Conservation (phyloP, 2,797 vertebrate species). For the Rhinoraja longicauda region DNA sequence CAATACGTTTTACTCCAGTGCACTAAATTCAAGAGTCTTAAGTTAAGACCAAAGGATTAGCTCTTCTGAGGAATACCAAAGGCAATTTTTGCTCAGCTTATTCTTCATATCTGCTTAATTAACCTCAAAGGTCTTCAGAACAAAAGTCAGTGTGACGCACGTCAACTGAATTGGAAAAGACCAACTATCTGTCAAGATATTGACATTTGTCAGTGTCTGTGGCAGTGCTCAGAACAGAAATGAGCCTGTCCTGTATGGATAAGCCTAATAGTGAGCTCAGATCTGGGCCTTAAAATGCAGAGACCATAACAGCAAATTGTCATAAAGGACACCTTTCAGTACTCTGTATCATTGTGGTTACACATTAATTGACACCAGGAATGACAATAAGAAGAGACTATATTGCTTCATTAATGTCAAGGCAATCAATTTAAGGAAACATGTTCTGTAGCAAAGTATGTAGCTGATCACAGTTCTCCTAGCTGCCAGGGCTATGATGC, state of each 20-base stretch:
- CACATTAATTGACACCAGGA: background rate
- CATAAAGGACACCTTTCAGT: background rate
- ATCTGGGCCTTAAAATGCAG: conserved; percentile 40
- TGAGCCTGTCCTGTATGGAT: conserved; percentile 31
- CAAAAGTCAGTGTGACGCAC: conserved; percentile 47
- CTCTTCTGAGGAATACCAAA: conserved; percentile 48
- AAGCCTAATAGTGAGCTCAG: conserved; percentile 41
- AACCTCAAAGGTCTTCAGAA: conserved; percentile 53
- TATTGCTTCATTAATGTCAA: background rate
- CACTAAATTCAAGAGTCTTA: conserved; percentile 45
- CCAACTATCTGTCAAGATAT: conserved; percentile 46
- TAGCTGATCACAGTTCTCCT: too few species aligned
- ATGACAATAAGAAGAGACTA: background rate
- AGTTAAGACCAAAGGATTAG: conserved; percentile 51
- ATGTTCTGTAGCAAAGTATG: background rate
- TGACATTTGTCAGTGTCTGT: conserved; percentile 46
- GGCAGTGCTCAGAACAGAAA: conserved; percentile 43
- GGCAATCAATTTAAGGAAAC: background rate
- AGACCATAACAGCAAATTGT: background rate
- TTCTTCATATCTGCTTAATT: conserved; percentile 58
- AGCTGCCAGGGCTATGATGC: too few species aligned
- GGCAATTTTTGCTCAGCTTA: conserved; percentile 50
- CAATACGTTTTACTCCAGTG: conserved; percentile 43
- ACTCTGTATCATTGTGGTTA: background rate
- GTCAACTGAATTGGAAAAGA: conserved; percentile 57